phyloP scores from a whole-genome alignment of 2,888 invertebrate genomes.

The Macrosoma leucophasiata region DNA sequence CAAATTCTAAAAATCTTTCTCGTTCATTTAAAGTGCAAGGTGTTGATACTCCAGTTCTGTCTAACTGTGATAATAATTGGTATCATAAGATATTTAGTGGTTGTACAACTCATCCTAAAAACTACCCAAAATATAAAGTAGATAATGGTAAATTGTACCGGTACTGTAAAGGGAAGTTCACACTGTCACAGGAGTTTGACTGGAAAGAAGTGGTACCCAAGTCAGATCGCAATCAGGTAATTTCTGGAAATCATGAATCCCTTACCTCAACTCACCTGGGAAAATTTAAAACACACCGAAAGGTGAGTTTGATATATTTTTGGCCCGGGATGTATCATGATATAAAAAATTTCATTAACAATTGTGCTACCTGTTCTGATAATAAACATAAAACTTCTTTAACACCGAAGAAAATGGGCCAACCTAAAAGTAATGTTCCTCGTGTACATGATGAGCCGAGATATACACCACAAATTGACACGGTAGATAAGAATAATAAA shows the following conservation, averaged over 20 bases:
- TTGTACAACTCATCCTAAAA: neutral
- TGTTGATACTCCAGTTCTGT: neutral
- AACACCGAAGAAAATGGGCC: neutral
- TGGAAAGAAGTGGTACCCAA: neutral
- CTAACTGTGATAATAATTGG: slow-evolving; percentile 1
- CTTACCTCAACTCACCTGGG: slow-evolving; percentile 4
- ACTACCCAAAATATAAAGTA: neutral
- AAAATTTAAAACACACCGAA: slow-evolving; percentile 1
- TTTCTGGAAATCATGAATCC: neutral
- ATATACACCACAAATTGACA: neutral
- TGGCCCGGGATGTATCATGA: slow-evolving; percentile 3
- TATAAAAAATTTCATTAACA: slow-evolving; percentile 4
- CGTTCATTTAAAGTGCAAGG: neutral
- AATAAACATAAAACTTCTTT: neutral
- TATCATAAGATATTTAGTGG: neutral
- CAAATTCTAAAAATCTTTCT: too few species aligned
- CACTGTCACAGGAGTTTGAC: neutral
- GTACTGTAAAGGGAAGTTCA: neutral
- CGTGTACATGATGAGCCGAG: neutral
- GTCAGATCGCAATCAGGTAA: neutral
- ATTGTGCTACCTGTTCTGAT: neutral
- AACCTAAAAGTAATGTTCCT: neutral
- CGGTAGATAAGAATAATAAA: neutral
- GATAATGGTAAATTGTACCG: neutral
- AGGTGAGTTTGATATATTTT: slow-evolving; percentile 1